phyloP scores from a whole-genome alignment of 2,797 vertebrate genomes.

The Lepus oiostolus region DNA sequence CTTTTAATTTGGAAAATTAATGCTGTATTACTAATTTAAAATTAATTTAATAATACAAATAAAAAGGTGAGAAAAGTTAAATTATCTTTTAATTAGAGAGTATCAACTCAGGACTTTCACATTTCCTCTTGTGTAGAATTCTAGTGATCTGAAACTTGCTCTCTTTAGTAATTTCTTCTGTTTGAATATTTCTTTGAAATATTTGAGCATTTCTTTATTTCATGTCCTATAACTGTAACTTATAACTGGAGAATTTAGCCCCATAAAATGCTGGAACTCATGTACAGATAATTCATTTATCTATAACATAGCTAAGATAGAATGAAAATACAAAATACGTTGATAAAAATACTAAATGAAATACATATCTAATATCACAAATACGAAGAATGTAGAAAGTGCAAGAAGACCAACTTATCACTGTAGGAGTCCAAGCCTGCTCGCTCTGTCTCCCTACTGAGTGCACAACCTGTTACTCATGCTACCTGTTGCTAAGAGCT shows the following conservation, averaged over 20 bases:
- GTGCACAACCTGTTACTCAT: not conserved
- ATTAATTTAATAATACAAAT: not conserved
- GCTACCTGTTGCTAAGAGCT: not conserved
- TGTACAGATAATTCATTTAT: not conserved
- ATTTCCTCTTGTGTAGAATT: not conserved
- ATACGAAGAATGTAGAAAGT: not conserved
- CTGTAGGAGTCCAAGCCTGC: too few relatives aligned
- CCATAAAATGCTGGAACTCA: not conserved
- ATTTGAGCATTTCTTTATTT: not conserved
- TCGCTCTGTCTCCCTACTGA: not conserved
- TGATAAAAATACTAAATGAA: not conserved
- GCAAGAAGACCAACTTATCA: not conserved
- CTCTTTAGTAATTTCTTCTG: not conserved
- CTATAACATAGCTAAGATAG: not conserved
- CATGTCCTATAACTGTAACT: not conserved
- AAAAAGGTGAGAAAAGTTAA: not conserved
- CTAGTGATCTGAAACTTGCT: not conserved
- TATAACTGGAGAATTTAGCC: not conserved
- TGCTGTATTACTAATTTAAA: not conserved
- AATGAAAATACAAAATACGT: not conserved
- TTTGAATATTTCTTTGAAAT: not conserved
- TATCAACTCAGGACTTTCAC: not conserved
- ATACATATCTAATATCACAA: not conserved
- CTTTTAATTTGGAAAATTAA: not conserved
- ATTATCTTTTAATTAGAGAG: slow-evolving; percentile 1